Evolutionary conservation across 2,797 vertebrate species (phyloP).

Genomic region (Netta rufina): DNA sequence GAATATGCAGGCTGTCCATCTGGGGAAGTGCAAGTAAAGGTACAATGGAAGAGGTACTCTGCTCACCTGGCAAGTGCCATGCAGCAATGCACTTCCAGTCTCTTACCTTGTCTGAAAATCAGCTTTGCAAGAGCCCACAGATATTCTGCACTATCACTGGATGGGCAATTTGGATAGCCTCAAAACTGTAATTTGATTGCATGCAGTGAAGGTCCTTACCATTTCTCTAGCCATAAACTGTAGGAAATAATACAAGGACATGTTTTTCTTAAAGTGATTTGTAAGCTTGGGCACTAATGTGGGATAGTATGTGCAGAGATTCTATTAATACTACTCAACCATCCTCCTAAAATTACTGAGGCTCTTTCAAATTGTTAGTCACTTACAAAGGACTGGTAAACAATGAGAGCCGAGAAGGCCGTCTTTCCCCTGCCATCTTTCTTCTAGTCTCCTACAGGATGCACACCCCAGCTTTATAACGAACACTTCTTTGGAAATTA

Average conservation of each 20-base stretch:
- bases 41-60: not conserved
- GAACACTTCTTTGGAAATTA: not conserved
- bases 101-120: not conserved
- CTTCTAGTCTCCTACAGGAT: not conserved
- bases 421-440: not conserved
- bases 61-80: fast-evolving
- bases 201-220: not conserved
- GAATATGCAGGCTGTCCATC: not conserved
- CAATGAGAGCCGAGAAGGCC: not conserved
- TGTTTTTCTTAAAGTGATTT: not conserved
- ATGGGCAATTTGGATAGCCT: not conserved
- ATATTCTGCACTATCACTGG: not conserved
- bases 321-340: not conserved
- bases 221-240: not conserved
- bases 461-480: not conserved
- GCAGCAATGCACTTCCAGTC: not conserved
- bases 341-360: not conserved
- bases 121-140: not conserved
- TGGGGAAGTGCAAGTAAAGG: not conserved
- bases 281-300: not conserved
- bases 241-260: not conserved
- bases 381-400: not conserved
- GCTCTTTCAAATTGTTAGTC: not conserved
- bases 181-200: not conserved
- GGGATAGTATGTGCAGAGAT: not conserved